Evolutionary conservation across 2,113 vertebrate genomes (phyloP).

Genomic region (Hypomesus transpacificus): DNA sequence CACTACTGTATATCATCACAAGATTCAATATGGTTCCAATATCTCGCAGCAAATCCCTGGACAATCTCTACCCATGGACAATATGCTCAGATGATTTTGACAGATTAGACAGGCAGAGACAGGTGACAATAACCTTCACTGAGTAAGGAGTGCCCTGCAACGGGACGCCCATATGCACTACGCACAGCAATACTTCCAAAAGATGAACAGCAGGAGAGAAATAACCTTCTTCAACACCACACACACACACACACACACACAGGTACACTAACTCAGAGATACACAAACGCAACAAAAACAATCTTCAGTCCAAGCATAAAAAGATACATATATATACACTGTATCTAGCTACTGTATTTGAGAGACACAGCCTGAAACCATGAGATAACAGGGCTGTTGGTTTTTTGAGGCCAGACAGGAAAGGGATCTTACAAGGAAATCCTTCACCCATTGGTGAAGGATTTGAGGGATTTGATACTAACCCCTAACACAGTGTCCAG

Average conservation of each 20-base stretch:
- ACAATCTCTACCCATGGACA: slow-evolving; percentile 40
- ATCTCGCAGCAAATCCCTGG: slow-evolving; percentile 20
- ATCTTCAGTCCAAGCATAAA: too few species aligned
- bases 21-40: slow-evolving; percentile 46
- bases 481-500: too few species aligned
- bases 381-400: too few species aligned
- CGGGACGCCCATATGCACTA: too few species aligned
- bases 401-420: too few species aligned
- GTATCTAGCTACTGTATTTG: too few species aligned
- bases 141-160: slow-evolving; percentile 7
- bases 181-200: too few species aligned
- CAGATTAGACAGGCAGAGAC: slow-evolving; percentile 65
- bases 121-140: slow-evolving; percentile 66
- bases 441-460: too few species aligned
- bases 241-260: neutral
- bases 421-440: slow-evolving; percentile 10
- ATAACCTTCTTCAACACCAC: neutral
- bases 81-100: slow-evolving; percentile 61
- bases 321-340: too few species aligned
- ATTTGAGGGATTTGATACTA: too few species aligned
- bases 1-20: slow-evolving; percentile 10
- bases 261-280: neutral
- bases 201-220: too few species aligned
- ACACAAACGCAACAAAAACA: slow-evolving; percentile 20
- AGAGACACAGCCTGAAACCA: too few species aligned